A percentile compares a stretch with the other conserved stretches of the same genome.
phyloP scores from a whole-genome alignment of 2,888 invertebrate species.

The Macropis europaea region DNA sequence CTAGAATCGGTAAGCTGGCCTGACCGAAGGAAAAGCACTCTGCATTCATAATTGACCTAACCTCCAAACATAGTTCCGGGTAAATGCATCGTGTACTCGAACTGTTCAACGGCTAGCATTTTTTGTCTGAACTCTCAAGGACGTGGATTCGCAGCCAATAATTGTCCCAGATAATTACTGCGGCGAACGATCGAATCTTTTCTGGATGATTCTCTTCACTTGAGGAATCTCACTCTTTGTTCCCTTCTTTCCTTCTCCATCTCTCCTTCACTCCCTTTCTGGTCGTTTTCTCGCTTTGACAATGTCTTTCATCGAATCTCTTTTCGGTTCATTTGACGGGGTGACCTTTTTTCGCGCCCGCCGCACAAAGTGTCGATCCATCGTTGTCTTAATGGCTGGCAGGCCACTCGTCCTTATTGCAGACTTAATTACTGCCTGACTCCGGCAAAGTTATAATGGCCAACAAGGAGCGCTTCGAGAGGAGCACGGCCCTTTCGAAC shows the following conservation, averaged over 20 bases:
- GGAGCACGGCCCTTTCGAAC: constrained; percentile 51
- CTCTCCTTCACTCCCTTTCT: constrained; percentile 19
- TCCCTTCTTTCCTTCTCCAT: constrained; percentile 27
- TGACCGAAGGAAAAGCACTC: constrained; percentile 46
- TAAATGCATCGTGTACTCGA: neutral
- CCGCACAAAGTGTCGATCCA: constrained; percentile 77
- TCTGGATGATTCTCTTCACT: constrained; percentile 20
- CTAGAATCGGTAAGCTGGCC: constrained; percentile 35
- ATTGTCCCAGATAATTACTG: constrained; percentile 75
- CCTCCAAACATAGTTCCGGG: constrained; percentile 13
- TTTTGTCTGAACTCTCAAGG: neutral
- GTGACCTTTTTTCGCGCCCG: constrained; percentile 72
- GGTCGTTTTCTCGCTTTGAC: constrained; percentile 68
- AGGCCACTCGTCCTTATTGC: constrained; percentile 79
- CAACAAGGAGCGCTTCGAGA: constrained; percentile 72
- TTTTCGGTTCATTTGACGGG: constrained; percentile 77
- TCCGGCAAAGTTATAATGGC: constrained; percentile 78
- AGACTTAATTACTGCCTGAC: constrained; percentile 79
- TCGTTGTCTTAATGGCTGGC: constrained; percentile 77
- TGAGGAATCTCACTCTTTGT: constrained; percentile 16
- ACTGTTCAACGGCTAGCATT: neutral
- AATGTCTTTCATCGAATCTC: constrained; percentile 77
- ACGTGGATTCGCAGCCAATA: constrained; percentile 71
- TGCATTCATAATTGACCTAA: constrained; percentile 44
- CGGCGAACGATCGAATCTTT: constrained; percentile 59